phyloP scores from a whole-genome alignment of 2,888 invertebrate genomes.

The Acanthococcus lagerstroemiae region DNA sequence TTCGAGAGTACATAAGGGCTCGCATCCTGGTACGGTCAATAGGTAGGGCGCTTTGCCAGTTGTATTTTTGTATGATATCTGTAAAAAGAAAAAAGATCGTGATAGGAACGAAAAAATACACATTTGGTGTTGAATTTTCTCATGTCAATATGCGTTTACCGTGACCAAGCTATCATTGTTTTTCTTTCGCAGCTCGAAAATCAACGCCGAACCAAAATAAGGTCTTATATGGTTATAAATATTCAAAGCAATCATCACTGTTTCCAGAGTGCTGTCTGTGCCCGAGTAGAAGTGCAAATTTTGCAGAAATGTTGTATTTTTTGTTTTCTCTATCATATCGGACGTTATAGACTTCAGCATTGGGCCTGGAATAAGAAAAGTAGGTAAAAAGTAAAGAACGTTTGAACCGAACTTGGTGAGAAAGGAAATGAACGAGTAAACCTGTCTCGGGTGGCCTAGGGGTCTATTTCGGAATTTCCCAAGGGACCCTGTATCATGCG shows the following conservation, averaged over 20 bases:
- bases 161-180: conserved; percentile 43
- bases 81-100: not conserved
- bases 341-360: conserved; percentile 3
- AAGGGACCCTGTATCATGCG: too few species aligned
- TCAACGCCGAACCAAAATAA: conserved; percentile 51
- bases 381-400: too few species aligned
- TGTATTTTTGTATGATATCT: conserved; percentile 15
- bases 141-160: too few species aligned
- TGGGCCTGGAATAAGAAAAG: conserved; percentile 8
- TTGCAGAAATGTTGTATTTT: conserved; percentile 38
- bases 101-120: too few species aligned
- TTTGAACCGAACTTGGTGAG: too few species aligned
- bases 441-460: too few species aligned
- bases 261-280: conserved; percentile 62
- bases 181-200: conserved; percentile 55
- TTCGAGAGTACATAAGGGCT: not conserved
- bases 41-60: not conserved
- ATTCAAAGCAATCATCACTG: conserved; percentile 53
- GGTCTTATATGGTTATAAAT: conserved; percentile 58
- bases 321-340: conserved; percentile 5
- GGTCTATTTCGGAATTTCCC: too few species aligned
- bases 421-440: too few species aligned
- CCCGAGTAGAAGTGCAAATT: conserved; percentile 58
- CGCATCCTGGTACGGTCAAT: not conserved
- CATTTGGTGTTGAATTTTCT: too few species aligned